Percentiles rank a stretch among this genome's conserved stretches.
Evolutionary conservation across 2,113 vertebrate genomes (phyloP).

Genomic region (Elephas maximus): DNA sequence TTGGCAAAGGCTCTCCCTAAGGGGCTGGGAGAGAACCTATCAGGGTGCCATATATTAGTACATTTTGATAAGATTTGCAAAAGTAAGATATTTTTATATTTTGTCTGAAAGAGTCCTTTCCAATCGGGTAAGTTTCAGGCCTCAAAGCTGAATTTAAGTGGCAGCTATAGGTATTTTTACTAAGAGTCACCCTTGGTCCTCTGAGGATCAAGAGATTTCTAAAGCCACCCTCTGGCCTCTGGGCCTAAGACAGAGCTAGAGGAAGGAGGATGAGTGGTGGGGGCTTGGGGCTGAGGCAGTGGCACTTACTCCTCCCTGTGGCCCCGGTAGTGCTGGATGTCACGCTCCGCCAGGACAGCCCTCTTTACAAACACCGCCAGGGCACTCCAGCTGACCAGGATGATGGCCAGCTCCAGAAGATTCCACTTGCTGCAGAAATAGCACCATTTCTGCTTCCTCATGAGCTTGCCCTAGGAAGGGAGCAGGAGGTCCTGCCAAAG

Average conservation of each 20-base stretch:
- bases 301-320: constrained; percentile 92
- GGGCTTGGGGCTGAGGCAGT: neutral
- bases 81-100: neutral
- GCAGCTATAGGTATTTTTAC: neutral
- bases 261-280: neutral
- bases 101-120: neutral
- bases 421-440: constrained; percentile 96
- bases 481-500: neutral
- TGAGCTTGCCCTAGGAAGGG: constrained; percentile 91
- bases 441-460: constrained; percentile 92
- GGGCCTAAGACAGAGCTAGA: neutral
- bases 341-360: constrained; percentile 91
- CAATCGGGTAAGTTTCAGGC: neutral
- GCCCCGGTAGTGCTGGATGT: constrained; percentile 92
- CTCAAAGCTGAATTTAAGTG: neutral
- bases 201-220: neutral
- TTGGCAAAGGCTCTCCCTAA: neutral
- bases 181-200: neutral
- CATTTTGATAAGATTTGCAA: constrained; percentile 16
- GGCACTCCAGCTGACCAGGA: constrained; percentile 95
- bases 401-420: constrained; percentile 94
- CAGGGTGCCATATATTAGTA: neutral
- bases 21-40: neutral
- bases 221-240: neutral
- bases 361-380: constrained; percentile 95